Percentiles rank a stretch among this genome's conserved stretches.
Evolutionary conservation across 2,888 invertebrate species (phyloP).

Genomic region (Cephonodes hylas): DNA sequence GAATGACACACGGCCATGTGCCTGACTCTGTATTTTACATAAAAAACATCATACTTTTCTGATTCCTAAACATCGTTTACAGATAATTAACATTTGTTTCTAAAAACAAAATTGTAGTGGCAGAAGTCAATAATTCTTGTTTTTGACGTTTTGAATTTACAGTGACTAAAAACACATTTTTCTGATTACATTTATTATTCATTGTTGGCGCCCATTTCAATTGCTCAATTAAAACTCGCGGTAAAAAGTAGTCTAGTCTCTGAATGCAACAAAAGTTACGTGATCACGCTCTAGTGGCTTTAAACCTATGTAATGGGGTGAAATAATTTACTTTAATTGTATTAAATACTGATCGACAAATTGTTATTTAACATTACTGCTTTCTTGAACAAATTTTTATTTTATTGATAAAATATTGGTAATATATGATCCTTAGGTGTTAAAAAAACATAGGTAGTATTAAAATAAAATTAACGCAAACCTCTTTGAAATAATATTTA

Average conservation of each 20-base stretch:
- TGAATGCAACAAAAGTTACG: constrained; percentile 18
- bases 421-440: too few relatives aligned
- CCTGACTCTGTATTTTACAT: constrained; percentile 10
- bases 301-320: background rate
- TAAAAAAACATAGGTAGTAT: too few relatives aligned
- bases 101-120: background rate
- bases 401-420: too few relatives aligned
- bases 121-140: background rate
- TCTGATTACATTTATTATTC: background rate
- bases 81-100: background rate
- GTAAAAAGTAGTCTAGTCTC: constrained; percentile 37
- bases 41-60: background rate
- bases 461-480: too few relatives aligned
- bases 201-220: constrained; percentile 33
- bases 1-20: constrained; percentile 51
- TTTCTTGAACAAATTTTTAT: too few relatives aligned
- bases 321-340: background rate
- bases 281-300: constrained; percentile 25
- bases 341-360: too few relatives aligned
- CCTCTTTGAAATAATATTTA: too few relatives aligned
- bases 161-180: background rate
- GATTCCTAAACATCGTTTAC: background rate
- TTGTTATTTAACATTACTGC: background rate
- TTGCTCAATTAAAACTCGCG: constrained; percentile 38
- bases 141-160: background rate